These are phyloP conservation scores for Diadegma fenestrale DNA, from an alignment of 2,888 invertebrate species.

Conservation along the genomic window DNA sequence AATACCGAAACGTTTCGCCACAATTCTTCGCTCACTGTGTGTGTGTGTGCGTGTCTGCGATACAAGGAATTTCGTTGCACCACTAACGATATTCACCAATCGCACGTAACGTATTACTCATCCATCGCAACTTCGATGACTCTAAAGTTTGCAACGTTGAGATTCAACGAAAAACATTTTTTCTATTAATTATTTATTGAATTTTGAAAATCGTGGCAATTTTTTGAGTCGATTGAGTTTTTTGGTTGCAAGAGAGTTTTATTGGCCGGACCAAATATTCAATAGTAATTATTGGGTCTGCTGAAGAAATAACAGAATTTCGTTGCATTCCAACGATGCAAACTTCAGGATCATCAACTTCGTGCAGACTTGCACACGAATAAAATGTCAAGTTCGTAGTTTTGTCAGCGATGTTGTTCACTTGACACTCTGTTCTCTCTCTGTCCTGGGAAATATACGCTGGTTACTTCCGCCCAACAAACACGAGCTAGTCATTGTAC, in stretches of 20 bases:
- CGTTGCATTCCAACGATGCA: no score
- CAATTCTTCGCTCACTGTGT: background rate
- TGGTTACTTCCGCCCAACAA: slow-evolving; percentile 50
- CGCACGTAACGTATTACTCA: background rate
- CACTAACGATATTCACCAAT: background rate
- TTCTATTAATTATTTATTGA: no score
- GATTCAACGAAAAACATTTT: no score
- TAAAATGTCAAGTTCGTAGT: slow-evolving; percentile 8
- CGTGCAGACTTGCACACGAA: background rate
- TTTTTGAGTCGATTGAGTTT: no score
- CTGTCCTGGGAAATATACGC: slow-evolving; percentile 57
- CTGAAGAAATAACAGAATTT: no score
- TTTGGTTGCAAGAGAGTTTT: no score
- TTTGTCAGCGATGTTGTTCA: slow-evolving; percentile 22
- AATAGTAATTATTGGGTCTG: no score
- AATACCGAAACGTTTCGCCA: background rate
- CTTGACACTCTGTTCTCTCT: slow-evolving; percentile 37
- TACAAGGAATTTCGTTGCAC: background rate
- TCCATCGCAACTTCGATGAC: background rate
- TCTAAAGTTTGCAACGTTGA: no score
- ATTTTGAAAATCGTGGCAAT: no score
- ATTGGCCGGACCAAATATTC: no score
- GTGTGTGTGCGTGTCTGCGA: background rate
- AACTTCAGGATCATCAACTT: no score
- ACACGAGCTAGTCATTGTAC: slow-evolving; percentile 45